A percentile compares a stretch with the other conserved stretches of the same genome.
Conservation (phyloP, 2,888 invertebrate species). For the Hermaeophaga mercurialis region DNA sequence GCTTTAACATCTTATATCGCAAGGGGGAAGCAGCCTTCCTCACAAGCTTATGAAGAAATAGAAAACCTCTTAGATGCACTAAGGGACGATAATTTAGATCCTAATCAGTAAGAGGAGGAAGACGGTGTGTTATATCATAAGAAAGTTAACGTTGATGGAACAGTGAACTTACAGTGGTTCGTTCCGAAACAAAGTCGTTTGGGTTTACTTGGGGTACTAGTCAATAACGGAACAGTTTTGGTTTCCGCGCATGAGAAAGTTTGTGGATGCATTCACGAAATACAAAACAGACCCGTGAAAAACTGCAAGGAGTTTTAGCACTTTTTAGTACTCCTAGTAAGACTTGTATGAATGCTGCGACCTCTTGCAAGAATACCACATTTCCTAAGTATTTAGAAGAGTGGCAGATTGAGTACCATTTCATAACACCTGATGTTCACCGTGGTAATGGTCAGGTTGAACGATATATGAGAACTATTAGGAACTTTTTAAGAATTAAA, state of each 20-base stretch:
- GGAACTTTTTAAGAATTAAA: constrained; percentile 34
- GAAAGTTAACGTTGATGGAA: constrained; percentile 27
- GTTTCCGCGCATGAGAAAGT: constrained; percentile 41
- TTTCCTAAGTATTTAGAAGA: constrained; percentile 31
- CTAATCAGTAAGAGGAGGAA: constrained; percentile 38
- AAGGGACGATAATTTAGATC: too few species aligned
- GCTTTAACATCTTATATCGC: constrained; percentile 34
- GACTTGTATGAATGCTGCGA: constrained; percentile 22
- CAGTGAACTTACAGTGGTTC: constrained; percentile 31
- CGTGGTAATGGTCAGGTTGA: constrained; percentile 38
- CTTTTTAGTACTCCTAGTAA: constrained; percentile 35
- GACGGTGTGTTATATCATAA: constrained; percentile 35
- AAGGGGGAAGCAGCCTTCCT: constrained; percentile 29
- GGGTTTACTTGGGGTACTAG: constrained; percentile 32
- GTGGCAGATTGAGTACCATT: constrained; percentile 26
- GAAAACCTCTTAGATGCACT: constrained; percentile 5
- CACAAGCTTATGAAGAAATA: constrained; percentile 33
- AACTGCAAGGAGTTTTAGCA: constrained; percentile 24
- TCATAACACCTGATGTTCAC: too few species aligned
- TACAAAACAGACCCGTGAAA: constrained; percentile 26
- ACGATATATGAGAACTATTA: constrained; percentile 39
- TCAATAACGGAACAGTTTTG: constrained; percentile 40
- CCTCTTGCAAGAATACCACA: constrained; percentile 31
- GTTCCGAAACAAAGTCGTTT: constrained; percentile 36
- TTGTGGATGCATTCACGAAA: constrained; percentile 34